phyloP scores from a whole-genome alignment of 1,140 invertebrate species.

The Panagrolaimus sp. region DNA sequence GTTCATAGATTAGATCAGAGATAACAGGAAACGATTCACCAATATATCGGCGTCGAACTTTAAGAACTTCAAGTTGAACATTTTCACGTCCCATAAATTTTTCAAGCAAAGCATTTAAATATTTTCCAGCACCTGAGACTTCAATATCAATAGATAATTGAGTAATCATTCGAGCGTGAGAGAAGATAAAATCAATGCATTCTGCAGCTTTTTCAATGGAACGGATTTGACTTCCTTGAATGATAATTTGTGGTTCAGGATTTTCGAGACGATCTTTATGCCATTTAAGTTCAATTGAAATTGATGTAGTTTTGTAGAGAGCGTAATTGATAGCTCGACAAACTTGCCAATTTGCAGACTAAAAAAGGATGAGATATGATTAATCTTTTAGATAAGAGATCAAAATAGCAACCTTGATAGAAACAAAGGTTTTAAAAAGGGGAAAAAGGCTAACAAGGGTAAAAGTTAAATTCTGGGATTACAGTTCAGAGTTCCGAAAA shows the following conservation, averaged over 20 bases:
- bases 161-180: conserved; percentile 12
- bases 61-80: conserved; percentile 42
- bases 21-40: conserved; percentile 37
- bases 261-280: conserved; percentile 27
- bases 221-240: conserved; percentile 31
- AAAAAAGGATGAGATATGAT: conserved; percentile 16
- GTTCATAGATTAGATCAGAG: conserved; percentile 34
- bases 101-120: conserved; percentile 7
- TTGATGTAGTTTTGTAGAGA: conserved; percentile 29
- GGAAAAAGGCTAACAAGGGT: no score
- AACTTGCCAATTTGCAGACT: conserved; percentile 35
- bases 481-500: no score
- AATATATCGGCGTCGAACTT: conserved; percentile 42
- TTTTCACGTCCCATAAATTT: conserved; percentile 22
- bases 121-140: background rate
- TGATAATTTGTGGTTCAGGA: conserved; percentile 26
- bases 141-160: conserved; percentile 13
- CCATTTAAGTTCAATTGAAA: conserved; percentile 30
- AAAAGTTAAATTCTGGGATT: no score
- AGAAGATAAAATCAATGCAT: conserved; percentile 26
- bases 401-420: no score
- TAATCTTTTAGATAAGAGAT: background rate
- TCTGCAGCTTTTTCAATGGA: conserved; percentile 27
- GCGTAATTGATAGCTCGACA: conserved; percentile 30
- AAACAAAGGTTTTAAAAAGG: no score